phyloP scores from a whole-genome alignment of 2,888 invertebrate species.

The Muscina levida region DNA sequence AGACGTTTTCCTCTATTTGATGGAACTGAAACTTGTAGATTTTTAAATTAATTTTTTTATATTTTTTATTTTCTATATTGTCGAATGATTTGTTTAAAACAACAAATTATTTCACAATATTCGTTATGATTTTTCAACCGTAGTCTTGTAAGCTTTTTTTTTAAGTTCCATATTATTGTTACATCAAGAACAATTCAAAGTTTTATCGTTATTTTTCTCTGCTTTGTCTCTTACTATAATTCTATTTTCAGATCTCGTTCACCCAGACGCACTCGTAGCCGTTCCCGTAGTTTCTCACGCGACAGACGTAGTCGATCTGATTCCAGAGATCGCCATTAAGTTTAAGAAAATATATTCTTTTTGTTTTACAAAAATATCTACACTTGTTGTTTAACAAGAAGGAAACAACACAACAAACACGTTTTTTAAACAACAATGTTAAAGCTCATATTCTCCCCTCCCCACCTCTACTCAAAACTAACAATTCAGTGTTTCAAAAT shows the following conservation, averaged over 20 bases:
- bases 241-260: slow-evolving; percentile 78
- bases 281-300: slow-evolving; percentile 82
- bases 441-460: slow-evolving; percentile 7
- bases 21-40: slow-evolving; percentile 43
- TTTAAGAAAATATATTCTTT: slow-evolving; percentile 17
- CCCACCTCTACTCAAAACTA: neutral
- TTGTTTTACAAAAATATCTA: slow-evolving; percentile 8
- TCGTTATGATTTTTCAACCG: slow-evolving; percentile 50
- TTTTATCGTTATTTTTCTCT: slow-evolving; percentile 50
- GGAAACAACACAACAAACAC: slow-evolving; percentile 5
- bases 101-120: slow-evolving; percentile 10
- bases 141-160: slow-evolving; percentile 13
- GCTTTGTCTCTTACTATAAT: slow-evolving; percentile 61
- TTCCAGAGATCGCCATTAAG: slow-evolving; percentile 82
- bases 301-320: slow-evolving; percentile 83
- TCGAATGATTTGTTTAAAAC: slow-evolving; percentile 46
- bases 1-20: slow-evolving; percentile 33
- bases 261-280: slow-evolving; percentile 79
- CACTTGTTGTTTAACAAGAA: slow-evolving; percentile 9
- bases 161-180: neutral
- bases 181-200: neutral
- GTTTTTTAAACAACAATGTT: neutral
- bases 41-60: slow-evolving; percentile 38
- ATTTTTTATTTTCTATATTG: slow-evolving; percentile 31
- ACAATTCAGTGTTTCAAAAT: neutral